These are phyloP conservation scores for Planococcus citri DNA, from an alignment of 1,140 invertebrate genomes.

Conservation along the genomic window DNA sequence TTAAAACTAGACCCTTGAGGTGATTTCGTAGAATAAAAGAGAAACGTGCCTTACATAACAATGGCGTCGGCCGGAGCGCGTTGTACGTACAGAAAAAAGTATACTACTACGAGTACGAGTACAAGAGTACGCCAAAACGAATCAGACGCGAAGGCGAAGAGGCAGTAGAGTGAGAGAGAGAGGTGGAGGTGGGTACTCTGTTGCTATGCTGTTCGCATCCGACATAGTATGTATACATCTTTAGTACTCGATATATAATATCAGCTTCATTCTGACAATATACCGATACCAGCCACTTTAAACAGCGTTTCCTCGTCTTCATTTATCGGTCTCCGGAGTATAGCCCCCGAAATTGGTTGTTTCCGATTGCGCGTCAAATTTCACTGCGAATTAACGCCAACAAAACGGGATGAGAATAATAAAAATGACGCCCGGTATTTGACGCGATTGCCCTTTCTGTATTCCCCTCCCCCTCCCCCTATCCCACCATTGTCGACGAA, in stretches of 20 bases:
- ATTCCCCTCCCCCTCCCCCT: too few relatives aligned
- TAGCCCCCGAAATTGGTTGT: slow-evolving; percentile 12
- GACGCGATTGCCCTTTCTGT: too few relatives aligned
- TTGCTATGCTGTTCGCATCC: slow-evolving; percentile 19
- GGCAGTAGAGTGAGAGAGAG: background rate
- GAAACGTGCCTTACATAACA: slow-evolving; percentile 13
- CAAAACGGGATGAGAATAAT: slow-evolving; percentile 11
- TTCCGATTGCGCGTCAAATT: slow-evolving; percentile 19
- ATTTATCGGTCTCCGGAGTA: slow-evolving; percentile 19
- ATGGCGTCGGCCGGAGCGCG: background rate
- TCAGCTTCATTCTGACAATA: slow-evolving; percentile 19
- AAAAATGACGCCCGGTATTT: background rate
- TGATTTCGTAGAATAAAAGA: slow-evolving; percentile 18
- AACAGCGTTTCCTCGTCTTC: slow-evolving; percentile 16
- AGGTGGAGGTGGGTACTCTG: too few relatives aligned
- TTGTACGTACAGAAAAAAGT: too few relatives aligned
- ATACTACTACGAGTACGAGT: too few relatives aligned
- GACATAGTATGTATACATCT: slow-evolving; percentile 19
- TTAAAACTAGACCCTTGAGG: slow-evolving; percentile 15
- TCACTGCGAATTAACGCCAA: slow-evolving; percentile 19
- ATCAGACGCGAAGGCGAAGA: background rate
- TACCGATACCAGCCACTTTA: slow-evolving; percentile 13
- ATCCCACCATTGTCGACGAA: too few relatives aligned
- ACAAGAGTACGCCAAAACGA: background rate
- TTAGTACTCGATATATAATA: slow-evolving; percentile 18